Evolutionary conservation across 1,140 invertebrate species (phyloP).

Genomic region (Rhopalosiphum padi): DNA sequence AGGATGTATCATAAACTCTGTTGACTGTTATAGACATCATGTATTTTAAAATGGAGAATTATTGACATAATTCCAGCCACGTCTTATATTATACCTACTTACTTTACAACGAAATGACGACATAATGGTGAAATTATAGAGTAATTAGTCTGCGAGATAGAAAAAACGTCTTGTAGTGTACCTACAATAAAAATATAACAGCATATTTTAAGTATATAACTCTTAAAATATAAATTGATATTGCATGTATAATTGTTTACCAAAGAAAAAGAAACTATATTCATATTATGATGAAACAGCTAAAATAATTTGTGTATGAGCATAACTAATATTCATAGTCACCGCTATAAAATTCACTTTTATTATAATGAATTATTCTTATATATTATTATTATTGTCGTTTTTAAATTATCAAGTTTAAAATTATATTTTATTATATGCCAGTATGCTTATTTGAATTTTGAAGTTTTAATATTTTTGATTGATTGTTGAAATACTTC

Average conservation of each 20-base stretch:
- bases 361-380: constrained; percentile 66
- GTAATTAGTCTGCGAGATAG: too few relatives aligned
- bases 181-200: too few relatives aligned
- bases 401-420: too few relatives aligned
- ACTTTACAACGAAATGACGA: not conserved
- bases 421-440: too few relatives aligned
- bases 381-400: too few relatives aligned
- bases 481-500: too few relatives aligned
- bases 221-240: not conserved
- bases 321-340: constrained; percentile 69
- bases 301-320: constrained; percentile 72
- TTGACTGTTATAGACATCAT: not conserved
- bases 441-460: too few relatives aligned
- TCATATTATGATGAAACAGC: constrained; percentile 67
- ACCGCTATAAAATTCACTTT: constrained; percentile 75
- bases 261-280: constrained; percentile 63
- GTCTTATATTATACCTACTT: not conserved
- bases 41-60: not conserved
- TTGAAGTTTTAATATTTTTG: too few relatives aligned
- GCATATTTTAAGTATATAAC: too few relatives aligned
- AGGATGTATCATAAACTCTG: too few relatives aligned
- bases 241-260: not conserved
- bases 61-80: constrained; percentile 19
- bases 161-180: too few relatives aligned
- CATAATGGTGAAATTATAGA: constrained; percentile 1